Percentiles rank a stretch among this genome's conserved stretches.
Evolutionary conservation across 2,113 vertebrate species (phyloP).

Genomic region (Blennius ocellaris): DNA sequence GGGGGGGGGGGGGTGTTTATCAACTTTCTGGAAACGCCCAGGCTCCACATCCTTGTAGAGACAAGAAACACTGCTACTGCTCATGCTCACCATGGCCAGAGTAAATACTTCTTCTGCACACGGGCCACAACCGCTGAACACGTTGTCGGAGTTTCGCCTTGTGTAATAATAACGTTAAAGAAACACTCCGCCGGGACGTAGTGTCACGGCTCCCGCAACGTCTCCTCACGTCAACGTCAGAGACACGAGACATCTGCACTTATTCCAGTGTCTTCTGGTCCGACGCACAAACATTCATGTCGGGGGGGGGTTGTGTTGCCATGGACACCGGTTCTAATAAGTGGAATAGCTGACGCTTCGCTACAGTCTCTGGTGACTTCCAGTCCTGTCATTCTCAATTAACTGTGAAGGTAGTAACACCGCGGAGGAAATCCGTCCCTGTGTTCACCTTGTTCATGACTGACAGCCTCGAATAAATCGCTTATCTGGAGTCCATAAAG

Average conservation of each 20-base stretch:
- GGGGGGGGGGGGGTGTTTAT: too few species aligned
- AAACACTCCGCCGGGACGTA: background rate
- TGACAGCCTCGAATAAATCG: too few species aligned
- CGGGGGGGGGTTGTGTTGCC: conserved; percentile 51
- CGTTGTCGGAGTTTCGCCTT: too few species aligned
- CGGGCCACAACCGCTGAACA: too few species aligned
- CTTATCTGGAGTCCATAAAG: too few species aligned
- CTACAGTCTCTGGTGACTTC: conserved; percentile 38
- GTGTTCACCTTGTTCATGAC: conserved; percentile 1
- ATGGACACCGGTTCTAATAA: conserved; percentile 68
- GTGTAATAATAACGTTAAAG: background rate
- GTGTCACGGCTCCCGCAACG: background rate
- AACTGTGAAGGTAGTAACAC: conserved; percentile 14
- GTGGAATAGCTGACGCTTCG: conserved; percentile 59
- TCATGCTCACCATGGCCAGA: too few species aligned
- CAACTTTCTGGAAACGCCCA: too few species aligned
- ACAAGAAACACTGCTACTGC: too few species aligned
- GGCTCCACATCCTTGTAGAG: too few species aligned
- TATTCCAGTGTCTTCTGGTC: conserved; percentile 21
- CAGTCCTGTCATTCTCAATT: conserved; percentile 48
- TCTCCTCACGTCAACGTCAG: conserved; percentile 21
- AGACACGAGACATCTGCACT: conserved; percentile 1
- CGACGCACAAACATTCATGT: conserved; percentile 36
- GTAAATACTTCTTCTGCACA: too few species aligned
- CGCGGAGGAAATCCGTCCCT: too few species aligned